Evolutionary conservation across 2,797 vertebrate genomes (phyloP).

Genomic region (Myioborus miniatus): DNA sequence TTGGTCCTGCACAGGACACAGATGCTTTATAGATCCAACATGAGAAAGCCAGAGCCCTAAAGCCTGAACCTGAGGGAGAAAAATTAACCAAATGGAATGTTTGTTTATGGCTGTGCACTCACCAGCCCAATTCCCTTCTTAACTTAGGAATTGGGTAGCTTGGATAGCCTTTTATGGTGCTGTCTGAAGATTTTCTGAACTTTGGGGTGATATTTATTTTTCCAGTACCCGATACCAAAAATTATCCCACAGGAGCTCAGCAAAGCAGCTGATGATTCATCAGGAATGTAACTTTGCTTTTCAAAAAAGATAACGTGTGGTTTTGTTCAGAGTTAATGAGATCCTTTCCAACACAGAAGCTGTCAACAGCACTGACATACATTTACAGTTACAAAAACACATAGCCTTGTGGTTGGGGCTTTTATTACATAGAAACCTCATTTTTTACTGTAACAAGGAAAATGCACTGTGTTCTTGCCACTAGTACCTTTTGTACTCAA

Average conservation of each 20-base stretch:
- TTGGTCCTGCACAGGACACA: not conserved
- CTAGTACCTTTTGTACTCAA: slow-evolving; percentile 29
- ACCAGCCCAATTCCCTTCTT: not conserved
- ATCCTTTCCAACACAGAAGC: slow-evolving; percentile 29
- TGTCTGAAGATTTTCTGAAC: slow-evolving; percentile 62
- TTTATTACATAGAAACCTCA: slow-evolving; percentile 44
- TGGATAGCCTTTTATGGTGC: slow-evolving; percentile 65
- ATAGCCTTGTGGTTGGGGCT: not conserved
- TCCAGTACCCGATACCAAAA: slow-evolving; percentile 29
- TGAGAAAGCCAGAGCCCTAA: not conserved
- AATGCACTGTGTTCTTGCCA: not conserved
- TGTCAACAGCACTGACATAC: slow-evolving; percentile 37
- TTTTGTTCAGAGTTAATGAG: slow-evolving; percentile 57
- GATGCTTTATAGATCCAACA: not conserved
- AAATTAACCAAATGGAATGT: slow-evolving; percentile 58
- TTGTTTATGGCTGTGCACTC: slow-evolving; percentile 3
- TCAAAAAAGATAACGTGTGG: slow-evolving; percentile 25
- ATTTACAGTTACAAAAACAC: slow-evolving; percentile 22
- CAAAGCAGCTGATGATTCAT: slow-evolving; percentile 17
- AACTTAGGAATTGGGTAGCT: slow-evolving; percentile 37
- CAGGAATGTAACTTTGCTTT: not conserved
- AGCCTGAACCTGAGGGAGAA: slow-evolving; percentile 1
- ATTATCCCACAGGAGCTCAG: slow-evolving; percentile 57
- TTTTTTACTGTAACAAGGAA: slow-evolving; percentile 34
- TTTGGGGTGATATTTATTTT: slow-evolving; percentile 55